phyloP scores from a whole-genome alignment of 2,888 invertebrate genomes.

The Dryocosmus kuriphilus region DNA sequence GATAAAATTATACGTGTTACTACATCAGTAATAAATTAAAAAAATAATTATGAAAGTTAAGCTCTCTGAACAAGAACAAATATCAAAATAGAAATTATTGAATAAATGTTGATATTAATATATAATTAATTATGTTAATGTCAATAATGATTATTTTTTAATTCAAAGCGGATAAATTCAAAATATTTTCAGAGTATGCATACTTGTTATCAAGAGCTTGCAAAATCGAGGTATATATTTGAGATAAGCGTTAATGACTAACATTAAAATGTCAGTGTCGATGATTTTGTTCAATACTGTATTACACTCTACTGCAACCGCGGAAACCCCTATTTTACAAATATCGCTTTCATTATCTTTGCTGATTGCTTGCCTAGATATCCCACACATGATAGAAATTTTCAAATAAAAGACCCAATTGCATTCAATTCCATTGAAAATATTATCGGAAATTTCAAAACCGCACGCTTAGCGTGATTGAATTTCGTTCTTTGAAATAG shows the following conservation, averaged over 20 bases:
- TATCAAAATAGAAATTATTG: background rate
- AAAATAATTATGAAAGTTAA: background rate
- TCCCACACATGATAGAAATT: slow-evolving; percentile 1
- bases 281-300: background rate
- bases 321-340: slow-evolving; percentile 13
- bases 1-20: no score
- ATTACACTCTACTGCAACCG: background rate
- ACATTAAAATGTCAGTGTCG: background rate
- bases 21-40: no score
- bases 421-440: slow-evolving; percentile 17
- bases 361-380: slow-evolving; percentile 25
- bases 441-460: slow-evolving; percentile 23
- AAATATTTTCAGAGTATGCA: background rate
- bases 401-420: slow-evolving; percentile 17
- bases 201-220: background rate
- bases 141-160: background rate
- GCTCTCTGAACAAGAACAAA: background rate
- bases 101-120: background rate
- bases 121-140: no score
- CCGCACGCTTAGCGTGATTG: slow-evolving; percentile 27
- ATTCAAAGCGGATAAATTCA: background rate
- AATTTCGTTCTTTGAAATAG: slow-evolving; percentile 36
- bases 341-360: slow-evolving; percentile 37
- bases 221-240: background rate
- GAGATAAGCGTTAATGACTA: background rate